Evolutionary conservation across 2,797 vertebrate genomes (phyloP), one percentile per base, ranked within the genome.

Genomic region (Synaphobranchus kaupii): DNA sequence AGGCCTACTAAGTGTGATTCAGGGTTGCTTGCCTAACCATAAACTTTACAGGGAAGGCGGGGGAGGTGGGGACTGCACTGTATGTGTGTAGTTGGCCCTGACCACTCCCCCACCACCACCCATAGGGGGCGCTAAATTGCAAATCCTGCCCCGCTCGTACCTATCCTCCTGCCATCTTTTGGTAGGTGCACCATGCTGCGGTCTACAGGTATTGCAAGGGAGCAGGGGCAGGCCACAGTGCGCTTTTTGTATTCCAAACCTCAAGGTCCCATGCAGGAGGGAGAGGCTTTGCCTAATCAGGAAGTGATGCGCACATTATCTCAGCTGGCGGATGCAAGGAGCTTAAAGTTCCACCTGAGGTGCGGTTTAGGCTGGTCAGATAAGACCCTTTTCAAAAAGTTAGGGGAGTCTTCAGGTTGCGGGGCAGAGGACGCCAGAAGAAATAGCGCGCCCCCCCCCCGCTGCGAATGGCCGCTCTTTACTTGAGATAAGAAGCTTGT

Each of bases 401-500:
- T 15, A 20, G 25, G 39, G 76, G 76, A 48, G 44, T 83, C 34
- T 66, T 47, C 28, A 15, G 39, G 58, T 78, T 22, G 58, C 58
- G n/a, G 31, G 39, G 15, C 39, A 47, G 58, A 66, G 78, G 78
- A 17, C 9, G 71, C 68, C 1, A 44, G 13, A 13, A 20, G 15
- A 56, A 20, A 15, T 9, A 73, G 39, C 1, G 22, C 34, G 20
- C 7, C 76, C 39, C 3, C 17, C 68, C 90, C 86, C 90, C 82
- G 81, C 82, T 89, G 91, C 87, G 87, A 90, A 85, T 89, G 7
- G 31, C 87, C 71, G 84, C 25, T 89, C 92, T 90, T 86, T 89
- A 91, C 88, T 90, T 88, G 48, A 85, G 91, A 91, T 92, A 90
- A 93, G 86, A 91, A 89, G 89, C 87, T 34, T 87, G 88, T 94